A percentile compares a stretch with the other conserved stretches of the same genome.
These are phyloP conservation scores for Salvator merianae DNA, from an alignment of 2,113 vertebrate genomes.

Conservation along the genomic window DNA sequence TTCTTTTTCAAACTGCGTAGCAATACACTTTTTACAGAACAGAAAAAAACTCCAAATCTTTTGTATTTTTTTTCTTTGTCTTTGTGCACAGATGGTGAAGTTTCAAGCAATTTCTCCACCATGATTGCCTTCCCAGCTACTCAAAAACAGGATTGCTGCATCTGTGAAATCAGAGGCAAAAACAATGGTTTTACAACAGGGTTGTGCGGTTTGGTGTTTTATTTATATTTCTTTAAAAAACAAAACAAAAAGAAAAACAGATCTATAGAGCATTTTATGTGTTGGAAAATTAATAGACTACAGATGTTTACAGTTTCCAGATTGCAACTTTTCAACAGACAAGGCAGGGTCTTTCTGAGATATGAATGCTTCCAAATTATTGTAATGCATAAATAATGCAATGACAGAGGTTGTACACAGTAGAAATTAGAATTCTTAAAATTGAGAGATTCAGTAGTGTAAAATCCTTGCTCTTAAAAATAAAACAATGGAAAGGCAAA, in stretches of 20 bases:
- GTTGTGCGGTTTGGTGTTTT: constrained; percentile 69
- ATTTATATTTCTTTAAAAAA: constrained; percentile 52
- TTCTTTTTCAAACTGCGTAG: constrained; percentile 50
- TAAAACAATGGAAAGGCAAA: constrained; percentile 36
- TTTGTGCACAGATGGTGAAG: constrained; percentile 59
- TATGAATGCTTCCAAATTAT: constrained; percentile 58
- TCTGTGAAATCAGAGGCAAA: constrained; percentile 76
- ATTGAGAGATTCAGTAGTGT: constrained; percentile 24
- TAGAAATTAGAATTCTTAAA: constrained; percentile 17
- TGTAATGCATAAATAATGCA: constrained; percentile 48
- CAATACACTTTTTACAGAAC: constrained; percentile 58
- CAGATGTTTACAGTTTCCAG: constrained; percentile 57
- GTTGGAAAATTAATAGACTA: constrained; percentile 45
- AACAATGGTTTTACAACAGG: constrained; percentile 69
- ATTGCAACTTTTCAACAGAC: constrained; percentile 54
- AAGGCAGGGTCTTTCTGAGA: constrained; percentile 42
- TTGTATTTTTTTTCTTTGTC: constrained; percentile 52
- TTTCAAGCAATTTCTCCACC: constrained; percentile 26
- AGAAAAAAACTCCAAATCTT: constrained; percentile 59
- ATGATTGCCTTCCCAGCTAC: constrained; percentile 42
- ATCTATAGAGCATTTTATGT: constrained; percentile 48
- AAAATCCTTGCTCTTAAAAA: constrained; percentile 29
- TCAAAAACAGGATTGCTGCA: constrained; percentile 68
- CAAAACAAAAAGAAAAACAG: not conserved
- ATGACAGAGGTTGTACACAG: constrained; percentile 47